Evolutionary conservation across 2,797 vertebrate genomes (phyloP), one percentile per base, ranked within the genome.

Genomic region (Caiman crocodilus): DNA sequence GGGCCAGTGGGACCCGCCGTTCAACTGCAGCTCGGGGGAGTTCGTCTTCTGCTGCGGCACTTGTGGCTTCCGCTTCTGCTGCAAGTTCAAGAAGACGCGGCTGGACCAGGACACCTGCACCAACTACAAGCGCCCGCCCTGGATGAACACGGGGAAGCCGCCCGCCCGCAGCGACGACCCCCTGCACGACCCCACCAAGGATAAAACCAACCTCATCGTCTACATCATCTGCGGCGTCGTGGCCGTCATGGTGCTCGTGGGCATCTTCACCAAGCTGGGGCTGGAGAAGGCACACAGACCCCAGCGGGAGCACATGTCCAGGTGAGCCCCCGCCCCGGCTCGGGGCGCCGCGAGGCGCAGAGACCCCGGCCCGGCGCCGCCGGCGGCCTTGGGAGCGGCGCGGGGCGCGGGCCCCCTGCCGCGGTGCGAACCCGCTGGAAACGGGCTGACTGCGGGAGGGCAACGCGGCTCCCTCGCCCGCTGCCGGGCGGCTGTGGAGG

Each of bases 31-130:
- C 95, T 99, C 99, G 26, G 98, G 98, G 92, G 98, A 98, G 96
- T 99, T 99, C 97, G 98, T 99, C 93, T 99, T 98, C 97, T 99
- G 99, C 98, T 99, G 99, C 96, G 99, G 99, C 98, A 99, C 99
- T 98, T 99, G 99, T 98, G 99, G 99, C 98, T 99, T 99, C 98
- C 98, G 99, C 93, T 99, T 99, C 98, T 99, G 99, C 98, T 99
- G 99, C 98, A 98, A 99, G 92, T 99, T 98, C 98, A 99, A 98
- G 95, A 98, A 98, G 97, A 98, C 99, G 6, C 98, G 99, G 76
- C 97, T 99, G 97, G 99, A 99, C 96, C 99, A 99, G 97, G 98
- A 98, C 97, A 98, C 98, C 97, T 99, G 99, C 96, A 99, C 98
- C 73, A 99, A 99, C 97, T 99, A 99, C 85, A 98, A 99, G 97